Evolutionary conservation across 1,140 invertebrate genomes (phyloP).

Genomic region (Drosophila quadrilineata): DNA sequence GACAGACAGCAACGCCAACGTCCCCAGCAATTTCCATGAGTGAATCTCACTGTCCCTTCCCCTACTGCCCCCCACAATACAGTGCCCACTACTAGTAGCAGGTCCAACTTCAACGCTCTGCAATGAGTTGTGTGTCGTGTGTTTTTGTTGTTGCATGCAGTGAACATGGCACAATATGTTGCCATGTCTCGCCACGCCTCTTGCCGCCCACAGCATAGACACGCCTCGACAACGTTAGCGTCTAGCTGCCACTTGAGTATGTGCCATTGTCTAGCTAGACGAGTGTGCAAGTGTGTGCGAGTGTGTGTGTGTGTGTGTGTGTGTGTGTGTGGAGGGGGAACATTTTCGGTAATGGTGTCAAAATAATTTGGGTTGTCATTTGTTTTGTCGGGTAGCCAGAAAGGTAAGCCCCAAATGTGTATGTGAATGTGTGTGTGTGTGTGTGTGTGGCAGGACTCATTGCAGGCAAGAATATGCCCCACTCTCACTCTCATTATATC

Average conservation of each 20-base stretch:
- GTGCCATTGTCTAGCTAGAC: constrained; percentile 22
- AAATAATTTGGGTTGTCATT: constrained; percentile 76
- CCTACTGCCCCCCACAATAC: background rate
- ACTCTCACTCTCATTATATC: too few species aligned
- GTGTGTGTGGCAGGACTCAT: too few species aligned
- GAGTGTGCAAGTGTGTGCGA: background rate
- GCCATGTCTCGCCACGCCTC: constrained; percentile 61
- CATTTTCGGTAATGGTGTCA: constrained; percentile 71
- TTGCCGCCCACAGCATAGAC: constrained; percentile 1
- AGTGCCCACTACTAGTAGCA: too few species aligned
- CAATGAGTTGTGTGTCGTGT: constrained; percentile 15
- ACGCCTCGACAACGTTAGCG: too few species aligned
- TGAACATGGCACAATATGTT: constrained; percentile 71
- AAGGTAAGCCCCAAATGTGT: constrained; percentile 36
- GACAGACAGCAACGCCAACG: constrained; percentile 11
- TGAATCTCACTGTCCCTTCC: background rate
- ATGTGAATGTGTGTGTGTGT: background rate
- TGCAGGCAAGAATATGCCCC: too few species aligned
- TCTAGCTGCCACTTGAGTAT: constrained; percentile 53
- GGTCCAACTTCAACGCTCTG: too few species aligned
- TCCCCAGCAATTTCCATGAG: constrained; percentile 41
- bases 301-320: constrained; percentile 1
- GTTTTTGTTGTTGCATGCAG: constrained; percentile 55
- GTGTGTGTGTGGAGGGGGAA: constrained; percentile 27
- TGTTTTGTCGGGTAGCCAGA: constrained; percentile 47